Percentiles rank a stretch among this genome's conserved stretches.
Conservation (phyloP, 2,888 invertebrate genomes). For the Macrophya alboannulata region DNA sequence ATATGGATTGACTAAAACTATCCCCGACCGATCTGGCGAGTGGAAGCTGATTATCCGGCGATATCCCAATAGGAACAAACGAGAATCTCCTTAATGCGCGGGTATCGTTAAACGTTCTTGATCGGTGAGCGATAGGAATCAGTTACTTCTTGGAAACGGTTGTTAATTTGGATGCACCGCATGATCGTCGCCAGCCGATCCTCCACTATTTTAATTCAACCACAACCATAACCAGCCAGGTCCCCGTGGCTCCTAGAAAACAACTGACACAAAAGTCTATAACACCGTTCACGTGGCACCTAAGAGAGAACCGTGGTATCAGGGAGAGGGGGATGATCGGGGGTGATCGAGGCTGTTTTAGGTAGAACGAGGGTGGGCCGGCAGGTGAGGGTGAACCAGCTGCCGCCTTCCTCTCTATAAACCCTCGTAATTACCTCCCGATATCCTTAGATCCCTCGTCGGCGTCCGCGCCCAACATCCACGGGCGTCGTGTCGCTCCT, state of each 20-base stretch:
- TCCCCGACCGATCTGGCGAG: not conserved
- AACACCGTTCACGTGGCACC: constrained; percentile 31
- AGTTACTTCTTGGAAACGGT: constrained; percentile 44
- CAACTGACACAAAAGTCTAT: constrained; percentile 15
- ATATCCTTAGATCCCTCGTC: constrained; percentile 56
- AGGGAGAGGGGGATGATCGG: constrained; percentile 48
- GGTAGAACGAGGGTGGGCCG: constrained; percentile 60
- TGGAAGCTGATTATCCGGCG: constrained; percentile 25
- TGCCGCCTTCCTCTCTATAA: constrained; percentile 65
- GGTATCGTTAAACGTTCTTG: constrained; percentile 50
- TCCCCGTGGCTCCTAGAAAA: constrained; percentile 22
- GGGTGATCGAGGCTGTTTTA: constrained; percentile 61
- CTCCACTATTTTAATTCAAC: not conserved
- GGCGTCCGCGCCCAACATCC: constrained; percentile 48
- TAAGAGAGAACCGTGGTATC: constrained; percentile 29
- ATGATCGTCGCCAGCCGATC: constrained; percentile 30
- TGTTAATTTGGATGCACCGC: constrained; percentile 7
- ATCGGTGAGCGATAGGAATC: constrained; percentile 36
- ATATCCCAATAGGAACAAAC: constrained; percentile 11
- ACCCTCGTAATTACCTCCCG: constrained; percentile 67
- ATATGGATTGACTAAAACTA: not conserved
- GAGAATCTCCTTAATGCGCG: constrained; percentile 10
- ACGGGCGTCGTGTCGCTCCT: constrained; percentile 30
- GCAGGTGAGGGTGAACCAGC: constrained; percentile 72
- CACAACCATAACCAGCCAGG: not conserved